Base-by-base conservation (phyloP, 2,888 invertebrate genomes). In the Heteropelma amictum region DNA sequence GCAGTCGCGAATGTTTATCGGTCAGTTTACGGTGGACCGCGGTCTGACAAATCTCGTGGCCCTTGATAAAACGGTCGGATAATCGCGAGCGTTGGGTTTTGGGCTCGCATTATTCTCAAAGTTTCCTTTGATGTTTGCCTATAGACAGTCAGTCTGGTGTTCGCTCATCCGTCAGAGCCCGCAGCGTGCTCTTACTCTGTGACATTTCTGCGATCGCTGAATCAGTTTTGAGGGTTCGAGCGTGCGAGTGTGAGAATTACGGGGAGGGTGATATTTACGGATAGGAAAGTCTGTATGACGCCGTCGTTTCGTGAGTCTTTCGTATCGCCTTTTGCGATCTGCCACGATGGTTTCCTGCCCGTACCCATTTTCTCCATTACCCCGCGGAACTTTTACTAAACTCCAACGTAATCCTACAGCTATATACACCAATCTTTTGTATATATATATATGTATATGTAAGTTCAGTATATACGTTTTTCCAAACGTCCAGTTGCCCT, bases 181-280 rank as follows among this genome's bases (percentile, higher is more conserved):
- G 75, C 68, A 77, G 77, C 71, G n/a, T n/a, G n/a, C n/a, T n/a
- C 33, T 7, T 53, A 12, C 42, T 65, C 69, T 60, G 51, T 65
- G 71, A 68, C 71, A 64, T 77, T 72, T 71, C 74, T 77, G 60
- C 68, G 75, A 75, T 75, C 69, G 74, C 75, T 69, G 74, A 77
- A 77, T 75, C 77, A 77, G 77, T 77, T 69, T 63, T 51, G 54
- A 38, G 38, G 21, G 28, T 33, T 35, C n/a, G 21, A 17, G 53
- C 19, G 53, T 8, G 30, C 6, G 42, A 64, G 53, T 1, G 42
- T 12, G 26, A 49, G n/a, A 23, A 6, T 12, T n/a, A 26, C 5
- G 47, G 6, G 47, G 12, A 10, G 47, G n/a, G 47, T n/a, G 26
- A 5, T 0, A 23, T n/a, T n/a, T n/a, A 8, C n/a, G 23, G 49